These are phyloP conservation scores for human (Homo sapiens) DNA, from an alignment of 2,113 vertebrate genomes.

Conservation along the genomic window DNA sequence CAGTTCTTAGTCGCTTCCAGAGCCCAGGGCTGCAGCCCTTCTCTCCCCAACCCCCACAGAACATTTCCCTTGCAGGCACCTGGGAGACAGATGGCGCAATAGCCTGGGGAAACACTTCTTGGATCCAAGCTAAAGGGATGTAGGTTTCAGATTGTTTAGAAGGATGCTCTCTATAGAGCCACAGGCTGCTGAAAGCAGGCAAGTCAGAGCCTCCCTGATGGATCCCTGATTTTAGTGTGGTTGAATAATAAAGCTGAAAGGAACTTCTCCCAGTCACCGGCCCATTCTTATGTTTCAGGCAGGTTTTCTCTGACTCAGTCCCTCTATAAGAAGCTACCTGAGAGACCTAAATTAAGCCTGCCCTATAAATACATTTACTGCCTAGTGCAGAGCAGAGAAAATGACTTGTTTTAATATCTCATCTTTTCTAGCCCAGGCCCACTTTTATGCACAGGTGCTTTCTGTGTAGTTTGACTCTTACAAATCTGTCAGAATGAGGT, in stretches of 20 bases:
- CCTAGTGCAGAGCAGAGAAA: background rate
- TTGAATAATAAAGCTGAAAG: background rate
- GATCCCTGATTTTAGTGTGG: background rate
- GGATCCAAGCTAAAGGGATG: constrained; percentile 65
- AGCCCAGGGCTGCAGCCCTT: background rate
- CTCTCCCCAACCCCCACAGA: accelerated
- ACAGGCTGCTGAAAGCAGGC: constrained; percentile 49
- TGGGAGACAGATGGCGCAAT: constrained; percentile 74
- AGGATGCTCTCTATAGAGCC: background rate
- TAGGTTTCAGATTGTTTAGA: constrained; percentile 71
- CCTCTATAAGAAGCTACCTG: background rate
- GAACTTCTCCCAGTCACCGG: too few relatives aligned
- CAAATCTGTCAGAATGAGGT: background rate
- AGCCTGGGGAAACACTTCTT: constrained; percentile 73
- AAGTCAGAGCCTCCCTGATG: background rate
- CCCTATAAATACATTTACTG: background rate
- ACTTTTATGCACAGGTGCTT: background rate
- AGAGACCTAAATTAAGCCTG: background rate
- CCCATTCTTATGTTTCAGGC: background rate
- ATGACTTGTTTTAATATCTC: background rate
- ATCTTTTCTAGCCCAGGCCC: background rate
- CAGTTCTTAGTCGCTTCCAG: background rate
- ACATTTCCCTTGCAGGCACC: constrained; percentile 65
- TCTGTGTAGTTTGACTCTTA: background rate
- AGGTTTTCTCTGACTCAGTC: background rate